These are phyloP conservation scores for Herpetotheres cachinnans DNA, from an alignment of 2,113 vertebrate species.

Conservation along the genomic window DNA sequence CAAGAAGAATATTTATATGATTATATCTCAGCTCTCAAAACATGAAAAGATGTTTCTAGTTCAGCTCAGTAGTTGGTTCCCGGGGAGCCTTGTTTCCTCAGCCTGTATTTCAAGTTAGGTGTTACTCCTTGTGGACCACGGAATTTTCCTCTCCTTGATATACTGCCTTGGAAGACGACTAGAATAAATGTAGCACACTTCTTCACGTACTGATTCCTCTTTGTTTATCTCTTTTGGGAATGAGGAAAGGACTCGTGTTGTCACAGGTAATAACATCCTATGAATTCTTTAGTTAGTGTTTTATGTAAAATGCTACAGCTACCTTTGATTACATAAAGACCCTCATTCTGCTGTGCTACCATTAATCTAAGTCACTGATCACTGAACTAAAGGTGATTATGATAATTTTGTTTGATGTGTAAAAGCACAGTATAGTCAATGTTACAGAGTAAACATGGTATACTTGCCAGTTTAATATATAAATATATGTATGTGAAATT, in stretches of 20 bases:
- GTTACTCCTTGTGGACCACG: fast-evolving
- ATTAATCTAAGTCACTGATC: background rate
- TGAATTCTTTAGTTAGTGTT: background rate
- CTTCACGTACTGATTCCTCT: background rate
- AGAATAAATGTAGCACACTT: background rate
- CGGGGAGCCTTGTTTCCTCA: background rate
- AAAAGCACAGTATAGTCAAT: background rate
- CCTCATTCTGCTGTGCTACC: background rate
- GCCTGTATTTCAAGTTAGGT: background rate
- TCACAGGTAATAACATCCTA: background rate
- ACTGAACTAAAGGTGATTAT: background rate
- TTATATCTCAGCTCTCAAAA: background rate
- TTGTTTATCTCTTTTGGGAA: background rate
- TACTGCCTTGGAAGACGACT: background rate
- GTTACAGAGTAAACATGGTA: background rate
- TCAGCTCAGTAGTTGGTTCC: background rate
- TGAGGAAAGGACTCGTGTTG: background rate
- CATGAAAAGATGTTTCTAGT: background rate
- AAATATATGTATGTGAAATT: background rate
- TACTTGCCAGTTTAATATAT: background rate
- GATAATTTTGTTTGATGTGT: background rate
- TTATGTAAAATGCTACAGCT: background rate
- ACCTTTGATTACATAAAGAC: background rate
- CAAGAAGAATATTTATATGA: background rate
- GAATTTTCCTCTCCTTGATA: background rate